Base-by-base conservation (phyloP, 2,113 vertebrate species). In the Tonatia bakeri region DNA sequence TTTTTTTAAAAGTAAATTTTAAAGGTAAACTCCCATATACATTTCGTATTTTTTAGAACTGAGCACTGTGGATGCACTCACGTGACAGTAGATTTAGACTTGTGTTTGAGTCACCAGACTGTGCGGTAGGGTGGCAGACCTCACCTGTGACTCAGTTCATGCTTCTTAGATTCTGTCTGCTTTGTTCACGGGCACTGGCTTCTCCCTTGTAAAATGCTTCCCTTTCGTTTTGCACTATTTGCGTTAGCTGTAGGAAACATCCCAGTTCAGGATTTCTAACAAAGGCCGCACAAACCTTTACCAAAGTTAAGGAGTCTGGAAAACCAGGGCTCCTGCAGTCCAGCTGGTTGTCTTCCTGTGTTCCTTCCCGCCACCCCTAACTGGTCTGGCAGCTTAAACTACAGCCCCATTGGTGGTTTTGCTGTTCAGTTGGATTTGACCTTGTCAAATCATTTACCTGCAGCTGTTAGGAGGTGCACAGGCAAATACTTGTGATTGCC, bases 381-480 rank as follows among this genome's bases (percentile, higher is more conserved):
- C 83, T 98, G 91, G 97, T 92, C 77, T 33, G 4, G 59, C 94
- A 92, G 70, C 97, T 97, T 97, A 94, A 80, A 90, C 97, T 50
- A 54, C 40, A 47, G 50, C 50, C 65, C 91, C 70, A 52, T 24
- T 61, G 59, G 91, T 89, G 16, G 59, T 93, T 97, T 97, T 81
- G 64, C 69, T 67, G 6, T 59, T 95, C 82, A 72, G 91, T 61
- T 92, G 59, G 90, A 87, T 79, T 54, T 96, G 96, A 97, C 97
- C 96, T 98, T 97, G 95, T 96, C 97, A 97, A 70, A 96, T 88
- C 54, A 90, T 98, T 93, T 95, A 72, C 64, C 90, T 96, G 96
- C 0, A 40, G 93, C 70, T 95, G 52, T 95, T 90, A 59, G 1
- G 70, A 80, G 85, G 77, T 56, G 7, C 79, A 36, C 59, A 92